Base-by-base conservation (phyloP, 1,140 invertebrate genomes). In the Heterodera carotae region DNA sequence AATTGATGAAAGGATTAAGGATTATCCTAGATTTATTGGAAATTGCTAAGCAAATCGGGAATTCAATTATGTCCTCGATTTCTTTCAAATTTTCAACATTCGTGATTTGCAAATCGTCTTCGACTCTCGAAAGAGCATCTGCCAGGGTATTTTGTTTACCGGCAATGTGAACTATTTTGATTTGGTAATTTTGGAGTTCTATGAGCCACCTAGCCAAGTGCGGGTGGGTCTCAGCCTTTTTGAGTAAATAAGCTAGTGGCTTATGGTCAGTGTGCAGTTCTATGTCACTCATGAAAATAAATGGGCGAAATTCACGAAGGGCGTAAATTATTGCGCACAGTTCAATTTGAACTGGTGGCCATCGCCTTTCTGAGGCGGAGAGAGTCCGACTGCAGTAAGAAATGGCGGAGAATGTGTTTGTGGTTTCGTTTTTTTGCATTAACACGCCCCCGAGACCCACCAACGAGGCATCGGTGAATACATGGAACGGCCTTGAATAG, bases 41-140 rank as follows among this genome's bases (percentile, higher is more conserved):
- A 22, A 66, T 5, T 6, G 70, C 18, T n/a, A 72, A 7, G 29
- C 60, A 72, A 72, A 72, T 12, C 5, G 70, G 70, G 12, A 72
- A 72, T 12, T 72, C 70, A n/a, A 72, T n/a, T 69, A 72, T 72
- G 64, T 72, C 70, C 7, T 72, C 70, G 2, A 72, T 53, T 53
- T 53, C 70, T 0, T n/a, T 69, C 10, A 69, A 10, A 31, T 69
- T 27, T 31, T 72, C 60, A 56, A 56, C 70, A 22, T 53, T n/a
- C n/a, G n/a, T 25, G n/a, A 66, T 7, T 7, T 64, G 70, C 7
- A 56, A 10, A 48, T 72, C 60, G n/a, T 72, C 70, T 25, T 18
- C 43, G 33, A 8, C n/a, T 6, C 70, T 4, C 6, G 43, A 56
- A 8, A 72, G 60, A 7, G 70, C 70, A 12, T 72, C 70, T 3